Percentiles rank a stretch among this genome's conserved stretches.
phyloP scores from a whole-genome alignment of 2,113 vertebrate species.

The Pedionomus torquatus region DNA sequence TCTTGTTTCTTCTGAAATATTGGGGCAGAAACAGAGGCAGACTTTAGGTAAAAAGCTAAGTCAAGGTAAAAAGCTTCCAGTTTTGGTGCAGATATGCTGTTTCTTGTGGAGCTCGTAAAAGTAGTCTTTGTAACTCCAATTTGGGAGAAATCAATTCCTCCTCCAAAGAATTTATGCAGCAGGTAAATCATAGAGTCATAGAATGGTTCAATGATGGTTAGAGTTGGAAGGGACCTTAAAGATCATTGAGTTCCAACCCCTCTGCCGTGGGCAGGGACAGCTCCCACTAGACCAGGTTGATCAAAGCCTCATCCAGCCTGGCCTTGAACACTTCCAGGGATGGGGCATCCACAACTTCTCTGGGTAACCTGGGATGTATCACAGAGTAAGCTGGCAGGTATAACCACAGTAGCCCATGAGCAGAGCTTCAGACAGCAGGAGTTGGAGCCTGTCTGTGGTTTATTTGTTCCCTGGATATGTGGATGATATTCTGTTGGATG shows the following conservation, averaged over 20 bases:
- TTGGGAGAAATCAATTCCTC: background rate
- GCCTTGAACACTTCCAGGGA: background rate
- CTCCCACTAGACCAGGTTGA: background rate
- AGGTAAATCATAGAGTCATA: background rate
- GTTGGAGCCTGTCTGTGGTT: fast-evolving
- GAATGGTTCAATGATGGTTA: background rate
- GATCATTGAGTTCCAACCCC: background rate
- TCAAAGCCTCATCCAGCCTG: background rate
- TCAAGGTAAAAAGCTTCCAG: background rate
- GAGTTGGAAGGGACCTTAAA: background rate
- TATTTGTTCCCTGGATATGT: background rate
- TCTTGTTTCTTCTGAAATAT: background rate
- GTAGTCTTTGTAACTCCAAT: background rate
- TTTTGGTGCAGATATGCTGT: background rate
- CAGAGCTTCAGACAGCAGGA: background rate
- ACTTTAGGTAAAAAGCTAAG: background rate
- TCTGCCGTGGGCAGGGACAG: background rate
- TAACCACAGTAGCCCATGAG: fast-evolving
- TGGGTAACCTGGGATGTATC: background rate
- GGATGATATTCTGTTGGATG: background rate
- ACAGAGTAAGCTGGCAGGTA: background rate
- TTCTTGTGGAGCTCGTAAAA: background rate
- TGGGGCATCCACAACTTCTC: background rate
- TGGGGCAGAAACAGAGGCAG: background rate
- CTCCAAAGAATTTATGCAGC: background rate